Evolutionary conservation across 2,797 vertebrate species (phyloP).

Genomic region (Sphenopsis melanotis): DNA sequence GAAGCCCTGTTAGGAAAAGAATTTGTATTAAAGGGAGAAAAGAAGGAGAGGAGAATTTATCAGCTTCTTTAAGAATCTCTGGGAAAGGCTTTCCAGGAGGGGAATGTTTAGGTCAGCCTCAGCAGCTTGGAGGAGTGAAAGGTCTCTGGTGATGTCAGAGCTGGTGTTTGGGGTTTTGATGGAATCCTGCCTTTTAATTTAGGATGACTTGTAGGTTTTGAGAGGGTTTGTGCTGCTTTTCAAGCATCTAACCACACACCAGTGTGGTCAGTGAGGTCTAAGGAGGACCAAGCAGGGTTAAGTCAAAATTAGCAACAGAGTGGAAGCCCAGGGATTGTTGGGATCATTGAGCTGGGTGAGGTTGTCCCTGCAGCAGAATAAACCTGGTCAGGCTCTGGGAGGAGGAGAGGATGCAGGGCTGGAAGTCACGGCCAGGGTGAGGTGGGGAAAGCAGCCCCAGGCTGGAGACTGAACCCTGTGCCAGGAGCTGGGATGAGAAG

Average conservation of each 20-base stretch:
- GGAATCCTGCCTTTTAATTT: background rate
- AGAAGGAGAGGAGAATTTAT: background rate
- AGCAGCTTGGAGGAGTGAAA: background rate
- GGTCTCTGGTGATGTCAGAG: background rate
- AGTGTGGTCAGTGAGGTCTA: background rate
- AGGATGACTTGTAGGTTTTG: rapidly evolving
- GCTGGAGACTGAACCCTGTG: background rate
- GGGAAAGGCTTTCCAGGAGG: background rate
- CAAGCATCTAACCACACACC: background rate
- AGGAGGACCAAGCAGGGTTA: background rate
- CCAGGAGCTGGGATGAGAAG: background rate
- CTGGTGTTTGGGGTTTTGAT: background rate
- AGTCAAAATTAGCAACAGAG: background rate
- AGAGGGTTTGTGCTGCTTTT: background rate
- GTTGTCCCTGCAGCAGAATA: background rate
- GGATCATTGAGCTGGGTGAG: background rate
- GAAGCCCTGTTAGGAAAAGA: background rate
- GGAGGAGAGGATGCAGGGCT: background rate
- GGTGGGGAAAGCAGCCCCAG: background rate
- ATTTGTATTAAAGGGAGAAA: background rate
- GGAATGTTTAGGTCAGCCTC: background rate
- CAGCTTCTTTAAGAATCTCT: background rate
- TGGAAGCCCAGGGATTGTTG: background rate
- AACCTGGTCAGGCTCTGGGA: background rate
- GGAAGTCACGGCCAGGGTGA: background rate